Evolutionary conservation across 1,140 invertebrate species (phyloP).

Genomic region (Drosophila kikkawai): DNA sequence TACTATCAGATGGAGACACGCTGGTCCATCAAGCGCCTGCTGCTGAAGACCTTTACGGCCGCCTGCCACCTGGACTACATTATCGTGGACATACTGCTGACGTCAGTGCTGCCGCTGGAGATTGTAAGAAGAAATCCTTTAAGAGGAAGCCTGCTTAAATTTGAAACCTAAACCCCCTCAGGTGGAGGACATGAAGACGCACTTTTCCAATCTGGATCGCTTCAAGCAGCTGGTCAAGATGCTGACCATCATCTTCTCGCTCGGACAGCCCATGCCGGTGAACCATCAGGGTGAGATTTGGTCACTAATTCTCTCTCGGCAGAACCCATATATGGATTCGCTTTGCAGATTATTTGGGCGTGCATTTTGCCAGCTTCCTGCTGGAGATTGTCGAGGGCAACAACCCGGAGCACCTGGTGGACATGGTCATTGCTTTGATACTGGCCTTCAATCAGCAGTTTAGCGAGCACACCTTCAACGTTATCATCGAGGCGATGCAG

Average conservation of each 20-base stretch:
- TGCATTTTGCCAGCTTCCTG: slow-evolving; percentile 92
- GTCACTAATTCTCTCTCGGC: neutral
- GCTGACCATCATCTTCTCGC: slow-evolving; percentile 94
- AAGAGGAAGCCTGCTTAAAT: too few relatives aligned
- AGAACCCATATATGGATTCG: neutral
- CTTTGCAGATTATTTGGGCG: slow-evolving; percentile 91
- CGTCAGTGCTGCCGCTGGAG: slow-evolving; percentile 94
- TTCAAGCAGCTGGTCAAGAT: slow-evolving; percentile 88
- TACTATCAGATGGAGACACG: slow-evolving; percentile 97
- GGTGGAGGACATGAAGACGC: slow-evolving; percentile 84
- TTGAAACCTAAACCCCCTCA: neutral
- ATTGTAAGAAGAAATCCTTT: slow-evolving; percentile 86
- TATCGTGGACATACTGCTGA: slow-evolving; percentile 92
- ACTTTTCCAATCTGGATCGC: slow-evolving; percentile 80
- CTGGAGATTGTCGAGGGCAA: slow-evolving; percentile 92
- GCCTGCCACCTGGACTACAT: slow-evolving; percentile 93
- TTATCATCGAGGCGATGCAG: slow-evolving; percentile 91
- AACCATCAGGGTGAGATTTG: slow-evolving; percentile 90
- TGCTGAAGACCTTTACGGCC: slow-evolving; percentile 93
- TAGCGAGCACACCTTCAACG: slow-evolving; percentile 88
- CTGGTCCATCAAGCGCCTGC: slow-evolving; percentile 91
- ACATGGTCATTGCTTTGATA: slow-evolving; percentile 93
- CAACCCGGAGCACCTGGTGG: slow-evolving; percentile 92
- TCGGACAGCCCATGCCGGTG: slow-evolving; percentile 94
- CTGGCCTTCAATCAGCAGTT: slow-evolving; percentile 96